Percentiles rank a stretch among this genome's conserved stretches.
Evolutionary conservation across 2,888 invertebrate species (phyloP).

Genomic region (Nectonema munidae): DNA sequence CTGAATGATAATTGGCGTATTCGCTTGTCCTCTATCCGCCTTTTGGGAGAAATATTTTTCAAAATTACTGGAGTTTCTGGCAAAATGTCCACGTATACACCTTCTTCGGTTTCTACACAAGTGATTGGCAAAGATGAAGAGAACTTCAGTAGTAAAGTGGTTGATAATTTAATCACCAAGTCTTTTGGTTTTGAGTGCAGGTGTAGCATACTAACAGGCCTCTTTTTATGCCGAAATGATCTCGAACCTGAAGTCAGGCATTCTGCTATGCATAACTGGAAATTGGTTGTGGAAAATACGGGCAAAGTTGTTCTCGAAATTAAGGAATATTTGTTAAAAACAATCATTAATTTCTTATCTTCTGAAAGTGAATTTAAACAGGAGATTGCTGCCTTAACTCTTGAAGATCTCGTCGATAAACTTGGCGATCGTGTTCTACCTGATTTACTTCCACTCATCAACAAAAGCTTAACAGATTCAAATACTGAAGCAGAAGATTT

Average conservation of each 20-base stretch:
- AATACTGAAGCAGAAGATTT: too few relatives aligned
- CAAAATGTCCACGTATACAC: conserved; percentile 78
- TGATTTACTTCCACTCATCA: conserved; percentile 94
- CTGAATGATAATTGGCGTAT: conserved; percentile 98
- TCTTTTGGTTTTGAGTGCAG: conserved; percentile 56
- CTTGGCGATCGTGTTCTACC: conserved; percentile 81
- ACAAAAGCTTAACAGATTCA: too few relatives aligned
- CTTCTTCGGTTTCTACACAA: not conserved
- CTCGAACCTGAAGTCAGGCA: conserved; percentile 82
- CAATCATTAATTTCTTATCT: conserved; percentile 65
- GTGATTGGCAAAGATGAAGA: not conserved
- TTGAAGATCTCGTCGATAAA: conserved; percentile 82
- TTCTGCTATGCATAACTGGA: conserved; percentile 93
- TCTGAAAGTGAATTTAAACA: too few relatives aligned
- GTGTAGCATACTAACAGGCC: conserved; percentile 59
- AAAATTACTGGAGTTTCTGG: conserved; percentile 39
- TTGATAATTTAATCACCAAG: conserved; percentile 40
- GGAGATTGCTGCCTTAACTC: conserved; percentile 68
- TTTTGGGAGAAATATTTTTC: conserved; percentile 71
- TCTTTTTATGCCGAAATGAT: conserved; percentile 87
- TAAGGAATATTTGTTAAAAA: conserved; percentile 56
- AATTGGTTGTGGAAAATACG: conserved; percentile 88
- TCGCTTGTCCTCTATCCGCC: conserved; percentile 54
- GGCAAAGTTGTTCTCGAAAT: conserved; percentile 80
- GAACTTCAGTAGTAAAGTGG: not conserved